Base-by-base conservation (phyloP, 2,888 invertebrate genomes). In the Nymphalis c-album region DNA sequence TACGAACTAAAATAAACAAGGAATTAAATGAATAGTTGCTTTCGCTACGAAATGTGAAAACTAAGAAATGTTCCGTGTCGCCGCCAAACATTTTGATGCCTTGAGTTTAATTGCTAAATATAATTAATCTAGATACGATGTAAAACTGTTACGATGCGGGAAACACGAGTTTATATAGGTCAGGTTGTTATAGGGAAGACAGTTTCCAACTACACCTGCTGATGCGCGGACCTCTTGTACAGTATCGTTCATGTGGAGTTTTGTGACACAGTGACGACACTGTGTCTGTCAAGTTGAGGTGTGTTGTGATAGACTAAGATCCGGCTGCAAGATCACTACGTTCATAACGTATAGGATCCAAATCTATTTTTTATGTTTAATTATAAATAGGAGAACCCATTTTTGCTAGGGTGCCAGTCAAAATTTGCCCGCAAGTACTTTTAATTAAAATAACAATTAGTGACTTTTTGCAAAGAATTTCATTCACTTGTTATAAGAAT, bases 41-140 rank as follows among this genome's bases (percentile, higher is more conserved):
- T 80, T 80, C 77, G 74, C 72, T 68, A 71, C 71, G 78, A 81
- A 79, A 81, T 82, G 86, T 81, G 86, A 83, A 83, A 85, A 86
- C 85, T 80, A 81, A 86, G 84, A 83, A 87, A 87, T 84, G 84
- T 81, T 67, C 76, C 87, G 85, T 86, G 81, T 87, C 85, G 86
- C 84, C 86, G 85, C 82, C 84, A 82, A 80, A 84, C 85, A 86
- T 87, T 87, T 85, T 84, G 85, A 88, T 85, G 83, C 84, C 80
- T n/a, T 80, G 81, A 71, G 81, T 89, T 86, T 89, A 89, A 91
- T 91, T 88, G 88, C 89, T 84, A 83, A 86, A 89, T 87, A 88
- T 90, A 88, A 90, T 91, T 89, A 90, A 90, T 87, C 80, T 73
- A 79, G 86, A 72, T 69, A 70, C 68, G 69, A 75, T 68, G 77